These are phyloP conservation scores for Drosophila borealis DNA, from an alignment of 2,888 invertebrate species.

Conservation along the genomic window DNA sequence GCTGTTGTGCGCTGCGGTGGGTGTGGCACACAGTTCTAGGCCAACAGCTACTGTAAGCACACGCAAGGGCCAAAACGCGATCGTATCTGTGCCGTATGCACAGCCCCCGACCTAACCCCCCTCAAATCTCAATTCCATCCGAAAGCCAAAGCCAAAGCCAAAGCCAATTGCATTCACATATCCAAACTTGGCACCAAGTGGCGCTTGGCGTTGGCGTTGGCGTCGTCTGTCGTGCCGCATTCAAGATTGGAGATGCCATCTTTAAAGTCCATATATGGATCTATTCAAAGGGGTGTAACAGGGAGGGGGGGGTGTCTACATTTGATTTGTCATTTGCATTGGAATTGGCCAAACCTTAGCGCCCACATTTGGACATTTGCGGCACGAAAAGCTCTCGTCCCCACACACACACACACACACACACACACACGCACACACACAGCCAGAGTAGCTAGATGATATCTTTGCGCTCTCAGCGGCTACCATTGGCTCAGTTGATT, in stretches of 20 bases:
- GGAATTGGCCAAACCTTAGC: slow-evolving; percentile 69
- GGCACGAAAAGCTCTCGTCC: background rate
- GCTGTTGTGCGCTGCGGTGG: slow-evolving; percentile 30
- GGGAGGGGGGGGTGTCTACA: background rate
- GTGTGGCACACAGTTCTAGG: slow-evolving; percentile 53
- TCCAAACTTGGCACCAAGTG: slow-evolving; percentile 54
- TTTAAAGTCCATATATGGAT: slow-evolving; percentile 46
- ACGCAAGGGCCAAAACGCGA: slow-evolving; percentile 50
- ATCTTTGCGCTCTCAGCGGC: slow-evolving; percentile 40
- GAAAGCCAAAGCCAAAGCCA: slow-evolving; percentile 6
- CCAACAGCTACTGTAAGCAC: slow-evolving; percentile 52
- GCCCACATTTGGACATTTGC: slow-evolving; percentile 44
- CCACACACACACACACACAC: too few species aligned
- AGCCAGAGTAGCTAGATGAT: slow-evolving; percentile 33
- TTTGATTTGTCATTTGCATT: slow-evolving; percentile 56
- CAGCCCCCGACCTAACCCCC: slow-evolving; percentile 2
- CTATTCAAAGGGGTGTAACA: slow-evolving; percentile 20
- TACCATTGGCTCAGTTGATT: slow-evolving; percentile 49
- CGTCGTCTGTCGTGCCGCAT: slow-evolving; percentile 47
- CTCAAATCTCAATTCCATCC: background rate
- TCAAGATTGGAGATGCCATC: slow-evolving; percentile 57
- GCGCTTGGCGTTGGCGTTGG: slow-evolving; percentile 61
- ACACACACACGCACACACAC: background rate
- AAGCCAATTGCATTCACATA: slow-evolving; percentile 25
- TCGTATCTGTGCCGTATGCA: slow-evolving; percentile 24